Percentiles rank a stretch among this genome's conserved stretches.
Evolutionary conservation across 2,888 invertebrate genomes (phyloP).

Genomic region (Cremastinae sp.): DNA sequence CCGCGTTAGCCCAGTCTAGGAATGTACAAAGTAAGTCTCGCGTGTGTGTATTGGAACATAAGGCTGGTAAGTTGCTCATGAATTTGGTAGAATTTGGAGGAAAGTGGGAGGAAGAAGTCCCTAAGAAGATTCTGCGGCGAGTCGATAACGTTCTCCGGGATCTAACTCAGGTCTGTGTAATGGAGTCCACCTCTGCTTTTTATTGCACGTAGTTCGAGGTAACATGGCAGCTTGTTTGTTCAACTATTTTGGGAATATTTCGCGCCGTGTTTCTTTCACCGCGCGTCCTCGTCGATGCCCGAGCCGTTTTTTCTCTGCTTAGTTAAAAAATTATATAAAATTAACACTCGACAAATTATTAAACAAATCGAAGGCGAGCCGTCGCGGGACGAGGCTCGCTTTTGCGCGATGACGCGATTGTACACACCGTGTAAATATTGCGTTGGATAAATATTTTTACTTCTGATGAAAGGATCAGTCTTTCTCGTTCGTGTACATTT

Average conservation of each 20-base stretch:
- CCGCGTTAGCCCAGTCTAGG: background rate
- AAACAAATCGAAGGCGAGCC: slow-evolving; percentile 70
- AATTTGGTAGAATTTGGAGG: slow-evolving; percentile 29
- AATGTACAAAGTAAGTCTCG: background rate
- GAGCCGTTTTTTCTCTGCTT: slow-evolving; percentile 64
- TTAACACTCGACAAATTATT: slow-evolving; percentile 75
- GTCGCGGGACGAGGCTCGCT: slow-evolving; percentile 10
- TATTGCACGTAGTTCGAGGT: slow-evolving; percentile 6
- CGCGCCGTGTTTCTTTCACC: slow-evolving; percentile 12
- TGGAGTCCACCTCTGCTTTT: slow-evolving; percentile 13
- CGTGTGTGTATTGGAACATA: slow-evolving; percentile 7
- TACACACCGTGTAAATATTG: slow-evolving; percentile 72
- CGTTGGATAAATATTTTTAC: slow-evolving; percentile 76
- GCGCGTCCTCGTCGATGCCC: slow-evolving; percentile 10
- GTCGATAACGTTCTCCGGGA: slow-evolving; percentile 41
- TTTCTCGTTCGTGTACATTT: slow-evolving; percentile 18
- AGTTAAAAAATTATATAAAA: slow-evolving; percentile 75
- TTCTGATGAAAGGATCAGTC: slow-evolving; percentile 73
- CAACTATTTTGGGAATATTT: slow-evolving; percentile 67
- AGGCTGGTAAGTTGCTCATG: slow-evolving; percentile 32
- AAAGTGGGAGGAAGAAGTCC: slow-evolving; percentile 20
- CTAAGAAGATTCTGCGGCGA: slow-evolving; percentile 45
- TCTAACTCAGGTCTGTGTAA: slow-evolving; percentile 29
- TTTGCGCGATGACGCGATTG: slow-evolving; percentile 31
- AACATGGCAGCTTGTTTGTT: slow-evolving; percentile 67